Conservation (phyloP, 2,113 vertebrate genomes). For the Macrotus californicus region DNA sequence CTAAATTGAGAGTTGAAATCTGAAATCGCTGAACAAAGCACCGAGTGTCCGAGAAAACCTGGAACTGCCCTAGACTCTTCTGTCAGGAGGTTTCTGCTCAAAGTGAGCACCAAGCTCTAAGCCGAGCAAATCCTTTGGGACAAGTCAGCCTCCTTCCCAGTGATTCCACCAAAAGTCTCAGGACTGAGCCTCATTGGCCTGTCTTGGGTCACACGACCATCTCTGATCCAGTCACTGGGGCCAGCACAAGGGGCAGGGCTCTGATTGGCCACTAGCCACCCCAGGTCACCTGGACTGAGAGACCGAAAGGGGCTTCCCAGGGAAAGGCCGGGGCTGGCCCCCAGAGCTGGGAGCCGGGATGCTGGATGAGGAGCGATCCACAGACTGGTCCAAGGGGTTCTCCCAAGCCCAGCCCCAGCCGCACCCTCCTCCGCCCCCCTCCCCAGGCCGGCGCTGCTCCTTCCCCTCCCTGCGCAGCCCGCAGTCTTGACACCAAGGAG, state of each 20-base stretch:
- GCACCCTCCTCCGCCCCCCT: no score
- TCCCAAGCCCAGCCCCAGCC: background rate
- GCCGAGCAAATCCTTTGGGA: background rate
- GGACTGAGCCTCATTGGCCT: background rate
- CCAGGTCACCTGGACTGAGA: background rate
- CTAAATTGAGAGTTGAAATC: background rate
- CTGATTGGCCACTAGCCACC: background rate
- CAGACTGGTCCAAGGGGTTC: background rate
- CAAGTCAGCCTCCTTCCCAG: background rate
- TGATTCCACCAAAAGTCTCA: background rate
- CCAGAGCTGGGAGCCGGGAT: background rate
- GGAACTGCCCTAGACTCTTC: background rate
- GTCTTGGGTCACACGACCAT: background rate
- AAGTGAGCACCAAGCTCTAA: background rate
- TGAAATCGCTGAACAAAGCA: background rate
- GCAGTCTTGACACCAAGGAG: background rate
- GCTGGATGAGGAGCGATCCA: background rate
- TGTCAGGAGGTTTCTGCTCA: background rate
- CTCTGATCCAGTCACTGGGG: background rate
- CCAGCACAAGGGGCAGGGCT: background rate
- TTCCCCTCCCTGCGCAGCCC: background rate
- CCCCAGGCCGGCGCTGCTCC: background rate
- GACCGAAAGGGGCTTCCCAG: background rate
- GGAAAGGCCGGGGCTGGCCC: rapidly evolving
- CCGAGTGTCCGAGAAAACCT: background rate